Evolutionary conservation across 2,888 invertebrate genomes (phyloP).

Genomic region (Temnothorax unifasciatus): DNA sequence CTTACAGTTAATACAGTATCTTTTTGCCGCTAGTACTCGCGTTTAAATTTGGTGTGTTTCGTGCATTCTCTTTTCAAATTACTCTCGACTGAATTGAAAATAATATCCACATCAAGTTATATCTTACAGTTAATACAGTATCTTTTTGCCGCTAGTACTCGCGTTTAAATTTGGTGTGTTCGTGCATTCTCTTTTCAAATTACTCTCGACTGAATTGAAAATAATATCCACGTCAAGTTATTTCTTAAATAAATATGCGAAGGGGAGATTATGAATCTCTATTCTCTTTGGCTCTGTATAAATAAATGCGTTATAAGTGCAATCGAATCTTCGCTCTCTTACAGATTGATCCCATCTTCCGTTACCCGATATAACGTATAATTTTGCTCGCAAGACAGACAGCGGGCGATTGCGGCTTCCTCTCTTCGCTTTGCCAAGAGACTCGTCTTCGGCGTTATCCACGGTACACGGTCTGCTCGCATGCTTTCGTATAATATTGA

Average conservation of each 20-base stretch:
- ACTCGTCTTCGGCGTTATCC: conserved; percentile 59
- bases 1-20: neutral
- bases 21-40: neutral
- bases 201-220: neutral
- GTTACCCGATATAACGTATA: neutral
- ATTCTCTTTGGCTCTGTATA: neutral
- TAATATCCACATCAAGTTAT: neutral
- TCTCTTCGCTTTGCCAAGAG: conserved; percentile 37
- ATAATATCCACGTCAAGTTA: neutral
- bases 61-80: neutral
- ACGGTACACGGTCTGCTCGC: conserved; percentile 56
- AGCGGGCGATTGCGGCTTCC: neutral
- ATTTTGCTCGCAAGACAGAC: conserved; percentile 1
- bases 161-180: neutral
- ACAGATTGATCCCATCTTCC: neutral
- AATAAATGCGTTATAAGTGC: neutral
- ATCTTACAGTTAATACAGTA: neutral
- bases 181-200: neutral
- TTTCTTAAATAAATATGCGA: neutral
- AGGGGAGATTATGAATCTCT: neutral
- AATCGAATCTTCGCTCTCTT: neutral
- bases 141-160: neutral
- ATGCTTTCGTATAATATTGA: conserved; percentile 77
- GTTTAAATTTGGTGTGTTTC: neutral
- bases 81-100: neutral